Conservation (phyloP, 2,113 vertebrate genomes). For the Calidris pygmaea region DNA sequence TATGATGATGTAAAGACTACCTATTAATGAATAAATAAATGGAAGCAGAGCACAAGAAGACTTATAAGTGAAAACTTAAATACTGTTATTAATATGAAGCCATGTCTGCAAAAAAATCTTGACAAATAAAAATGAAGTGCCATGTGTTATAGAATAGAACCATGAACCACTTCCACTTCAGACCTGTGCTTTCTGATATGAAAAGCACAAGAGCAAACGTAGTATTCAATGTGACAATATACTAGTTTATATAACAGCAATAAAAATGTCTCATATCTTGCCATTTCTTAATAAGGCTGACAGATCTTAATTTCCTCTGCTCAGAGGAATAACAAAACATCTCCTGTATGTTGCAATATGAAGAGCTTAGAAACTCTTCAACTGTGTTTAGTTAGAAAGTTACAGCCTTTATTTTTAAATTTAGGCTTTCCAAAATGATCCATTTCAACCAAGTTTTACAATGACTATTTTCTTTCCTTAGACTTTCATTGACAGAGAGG, state of each 20-base stretch:
- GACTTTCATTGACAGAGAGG: background rate
- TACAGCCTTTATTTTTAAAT: background rate
- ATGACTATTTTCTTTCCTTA: background rate
- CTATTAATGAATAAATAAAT: background rate
- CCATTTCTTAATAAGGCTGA: background rate
- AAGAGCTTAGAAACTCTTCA: background rate
- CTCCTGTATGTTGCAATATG: background rate
- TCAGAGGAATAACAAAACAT: background rate
- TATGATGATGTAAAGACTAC: background rate
- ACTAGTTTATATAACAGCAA: background rate
- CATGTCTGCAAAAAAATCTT: background rate
- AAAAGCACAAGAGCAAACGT: background rate
- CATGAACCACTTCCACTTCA: background rate
- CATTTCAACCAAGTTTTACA: background rate
- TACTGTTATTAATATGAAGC: background rate
- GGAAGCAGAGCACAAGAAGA: background rate
- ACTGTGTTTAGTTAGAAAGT: background rate
- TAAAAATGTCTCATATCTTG: background rate
- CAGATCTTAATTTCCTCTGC: background rate
- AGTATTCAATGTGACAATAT: background rate
- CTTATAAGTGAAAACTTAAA: background rate
- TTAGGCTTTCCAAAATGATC: background rate
- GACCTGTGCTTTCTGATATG: background rate
- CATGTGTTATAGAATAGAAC: background rate
- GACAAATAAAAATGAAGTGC: background rate